A percentile compares a stretch with the other conserved stretches of the same genome.
phyloP scores from a whole-genome alignment of 92 coral and sea anemone species.

The Porites divaricata region DNA sequence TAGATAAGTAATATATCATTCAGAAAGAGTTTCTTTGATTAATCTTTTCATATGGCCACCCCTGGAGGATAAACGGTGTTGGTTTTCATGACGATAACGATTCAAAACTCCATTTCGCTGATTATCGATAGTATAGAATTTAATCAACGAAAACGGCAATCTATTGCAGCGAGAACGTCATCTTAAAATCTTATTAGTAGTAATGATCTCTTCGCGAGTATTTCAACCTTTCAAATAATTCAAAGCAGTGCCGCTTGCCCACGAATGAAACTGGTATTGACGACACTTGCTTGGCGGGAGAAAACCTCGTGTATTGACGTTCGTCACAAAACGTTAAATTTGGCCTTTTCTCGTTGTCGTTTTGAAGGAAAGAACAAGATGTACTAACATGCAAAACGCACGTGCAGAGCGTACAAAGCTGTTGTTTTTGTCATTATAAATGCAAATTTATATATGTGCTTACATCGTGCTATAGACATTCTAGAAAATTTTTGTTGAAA shows the following conservation, averaged over 20 bases:
- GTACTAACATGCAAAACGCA: too few species aligned
- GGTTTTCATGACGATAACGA: neutral
- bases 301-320: neutral
- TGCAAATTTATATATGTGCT: too few species aligned
- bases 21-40: neutral
- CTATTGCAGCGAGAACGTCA: neutral
- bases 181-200: slow-evolving; percentile 12
- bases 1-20: slow-evolving; percentile 2
- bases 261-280: slow-evolving; percentile 7
- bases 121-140: neutral
- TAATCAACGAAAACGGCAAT: slow-evolving; percentile 2
- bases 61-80: neutral
- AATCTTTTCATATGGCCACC: neutral
- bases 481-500: too few species aligned
- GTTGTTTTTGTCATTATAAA: too few species aligned
- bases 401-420: too few species aligned
- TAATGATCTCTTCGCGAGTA: slow-evolving; percentile 2
- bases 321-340: slow-evolving; percentile 13
- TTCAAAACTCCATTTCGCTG: slow-evolving; percentile 2
- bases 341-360: neutral
- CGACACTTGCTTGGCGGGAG: slow-evolving; percentile 9
- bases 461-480: too few species aligned
- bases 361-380: too few species aligned
- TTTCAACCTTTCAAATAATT: slow-evolving; percentile 22
- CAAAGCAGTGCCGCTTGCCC: slow-evolving; percentile 11